Conservation (phyloP, 2,888 invertebrate genomes). For the Pammene aurita region DNA sequence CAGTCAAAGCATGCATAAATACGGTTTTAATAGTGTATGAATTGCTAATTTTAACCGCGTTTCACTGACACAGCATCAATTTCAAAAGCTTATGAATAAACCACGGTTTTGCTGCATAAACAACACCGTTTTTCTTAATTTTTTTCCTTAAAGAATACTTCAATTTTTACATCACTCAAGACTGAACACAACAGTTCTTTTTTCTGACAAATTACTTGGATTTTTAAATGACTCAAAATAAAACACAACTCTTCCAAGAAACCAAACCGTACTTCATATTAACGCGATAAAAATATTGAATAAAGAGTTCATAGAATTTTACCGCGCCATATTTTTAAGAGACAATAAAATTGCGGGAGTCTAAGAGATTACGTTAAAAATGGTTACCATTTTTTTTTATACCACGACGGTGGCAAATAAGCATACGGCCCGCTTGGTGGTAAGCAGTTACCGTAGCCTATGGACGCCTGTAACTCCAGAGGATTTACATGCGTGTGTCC, state of each 20-base stretch:
- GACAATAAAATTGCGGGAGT: background rate
- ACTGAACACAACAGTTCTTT: too few species aligned
- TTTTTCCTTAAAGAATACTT: too few species aligned
- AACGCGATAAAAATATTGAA: too few species aligned
- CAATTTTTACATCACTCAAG: too few species aligned
- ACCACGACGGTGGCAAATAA: too few species aligned
- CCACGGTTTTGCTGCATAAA: background rate
- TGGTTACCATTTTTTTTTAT: background rate
- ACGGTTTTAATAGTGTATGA: background rate
- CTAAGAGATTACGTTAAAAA: background rate
- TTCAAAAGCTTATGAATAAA: slow-evolving; percentile 1
- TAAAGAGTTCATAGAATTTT: too few species aligned
- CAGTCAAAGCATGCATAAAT: slow-evolving; percentile 20
- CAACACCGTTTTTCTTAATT: too few species aligned
- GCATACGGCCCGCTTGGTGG: too few species aligned
- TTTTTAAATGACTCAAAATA: background rate
- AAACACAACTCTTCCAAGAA: slow-evolving; percentile 1
- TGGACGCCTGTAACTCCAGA: too few species aligned
- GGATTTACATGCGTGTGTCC: too few species aligned
- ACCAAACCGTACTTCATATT: too few species aligned
- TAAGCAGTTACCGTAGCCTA: too few species aligned
- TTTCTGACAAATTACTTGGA: background rate
- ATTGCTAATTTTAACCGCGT: slow-evolving; percentile 3
- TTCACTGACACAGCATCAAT: background rate
- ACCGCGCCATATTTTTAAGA: slow-evolving; percentile 6